Evolutionary conservation across 2,797 vertebrate genomes (phyloP).

Genomic region (Petrocephalus sullivani): DNA sequence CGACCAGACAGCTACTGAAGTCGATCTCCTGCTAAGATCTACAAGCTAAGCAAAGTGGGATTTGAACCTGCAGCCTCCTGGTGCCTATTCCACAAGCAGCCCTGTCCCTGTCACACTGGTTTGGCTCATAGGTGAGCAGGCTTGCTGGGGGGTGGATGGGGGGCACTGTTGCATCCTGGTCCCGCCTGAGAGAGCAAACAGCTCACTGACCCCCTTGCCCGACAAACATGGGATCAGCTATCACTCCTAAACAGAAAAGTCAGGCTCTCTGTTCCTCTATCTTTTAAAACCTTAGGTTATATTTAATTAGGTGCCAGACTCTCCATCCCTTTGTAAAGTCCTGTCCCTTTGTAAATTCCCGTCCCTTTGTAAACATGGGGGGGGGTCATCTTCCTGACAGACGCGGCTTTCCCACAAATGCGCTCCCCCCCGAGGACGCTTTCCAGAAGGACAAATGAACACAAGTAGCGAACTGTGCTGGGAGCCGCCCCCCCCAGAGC

Average conservation of each 20-base stretch:
- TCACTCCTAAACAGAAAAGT: not conserved
- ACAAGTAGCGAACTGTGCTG: slow-evolving; percentile 28
- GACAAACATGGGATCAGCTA: not conserved
- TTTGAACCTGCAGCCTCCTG: too few species aligned
- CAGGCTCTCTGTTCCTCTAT: not conserved
- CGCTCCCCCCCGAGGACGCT: slow-evolving; percentile 8
- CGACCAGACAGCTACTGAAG: too few species aligned
- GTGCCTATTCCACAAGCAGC: too few species aligned
- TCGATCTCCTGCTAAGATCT: too few species aligned
- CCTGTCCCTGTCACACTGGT: too few species aligned
- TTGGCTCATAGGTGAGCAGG: too few species aligned
- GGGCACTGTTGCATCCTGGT: too few species aligned
- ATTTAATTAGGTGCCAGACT: not conserved
- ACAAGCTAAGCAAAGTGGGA: too few species aligned
- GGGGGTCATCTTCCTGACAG: not conserved
- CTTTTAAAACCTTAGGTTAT: not conserved
- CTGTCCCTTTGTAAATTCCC: not conserved
- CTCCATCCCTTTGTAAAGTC: not conserved
- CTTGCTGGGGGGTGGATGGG: too few species aligned
- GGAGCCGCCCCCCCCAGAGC: slow-evolving; percentile 17
- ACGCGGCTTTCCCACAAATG: not conserved
- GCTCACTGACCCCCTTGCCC: too few species aligned
- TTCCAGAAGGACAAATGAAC: slow-evolving; percentile 27
- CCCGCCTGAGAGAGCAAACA: too few species aligned
- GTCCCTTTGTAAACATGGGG: not conserved